Evolutionary conservation across 2,888 invertebrate species (phyloP), one percentile per base, ranked within the genome.

Genomic region (Drosophila paranaensis): DNA sequence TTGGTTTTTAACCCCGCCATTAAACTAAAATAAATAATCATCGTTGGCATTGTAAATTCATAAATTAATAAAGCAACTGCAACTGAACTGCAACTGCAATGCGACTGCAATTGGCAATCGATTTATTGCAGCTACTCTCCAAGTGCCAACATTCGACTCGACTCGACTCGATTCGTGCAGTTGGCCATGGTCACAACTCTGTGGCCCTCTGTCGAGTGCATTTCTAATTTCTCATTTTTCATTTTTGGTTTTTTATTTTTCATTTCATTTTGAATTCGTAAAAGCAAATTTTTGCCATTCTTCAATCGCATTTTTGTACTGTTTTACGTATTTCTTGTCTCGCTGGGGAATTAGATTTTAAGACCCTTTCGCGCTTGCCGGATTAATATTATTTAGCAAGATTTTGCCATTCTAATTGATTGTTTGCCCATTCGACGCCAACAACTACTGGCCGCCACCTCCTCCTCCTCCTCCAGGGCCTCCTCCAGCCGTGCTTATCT

Each of bases 331-430:
- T 69, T 74, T 72, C 61, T 79, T 77, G 69, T 74, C 60, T 60
- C 55, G 66, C 54, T 48, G 67, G 79, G 83, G 87, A 78, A 87
- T 87, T 87, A 87, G 67, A 78, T 90, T 87, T 83, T 90, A 87
- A 87, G 87, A 77, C 75, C 77, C 70, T 70, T 82, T 89, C 81
- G 88, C 81, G 76, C 76, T 87, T 65, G 58, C 54, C 65, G 82
- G 90, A 90, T 91, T 89, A 89, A 56, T 71, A 76, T 72, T 90
- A 90, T 90, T 90, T 88, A 82, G 76, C 71, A 81, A 81, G 81
- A 84, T 82, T 83, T 79, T 71, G 81, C 79, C 79, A 87, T 86
- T 88, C 87, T 88, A 88, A 88, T 88, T 88, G 87, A 88, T 88
- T 90, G 90, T 89, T 81, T 85, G 79, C 77, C 73, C 78, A 74